These are phyloP conservation scores for Homarus americanus DNA, from an alignment of 1,140 invertebrate species.

Conservation along the genomic window DNA sequence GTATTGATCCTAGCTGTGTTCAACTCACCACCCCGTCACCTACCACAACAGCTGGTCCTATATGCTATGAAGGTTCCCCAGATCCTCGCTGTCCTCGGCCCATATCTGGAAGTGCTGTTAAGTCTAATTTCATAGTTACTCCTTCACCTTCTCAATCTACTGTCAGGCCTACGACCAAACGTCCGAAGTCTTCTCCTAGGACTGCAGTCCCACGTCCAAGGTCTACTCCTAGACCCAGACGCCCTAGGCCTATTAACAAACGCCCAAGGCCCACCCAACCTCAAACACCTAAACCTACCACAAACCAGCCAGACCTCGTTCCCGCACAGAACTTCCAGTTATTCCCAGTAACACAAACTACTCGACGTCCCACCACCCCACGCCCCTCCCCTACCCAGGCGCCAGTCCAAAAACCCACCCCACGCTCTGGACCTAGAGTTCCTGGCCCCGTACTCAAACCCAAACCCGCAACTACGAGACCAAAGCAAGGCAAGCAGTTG, in stretches of 20 bases:
- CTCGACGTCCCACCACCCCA: conserved; percentile 47
- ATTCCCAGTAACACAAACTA: conserved; percentile 65
- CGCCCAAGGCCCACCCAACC: conserved; percentile 77
- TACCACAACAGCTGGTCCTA: background rate
- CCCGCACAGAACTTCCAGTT: conserved; percentile 77
- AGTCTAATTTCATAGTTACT: background rate
- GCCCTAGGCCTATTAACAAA: conserved; percentile 3
- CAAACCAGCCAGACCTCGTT: background rate
- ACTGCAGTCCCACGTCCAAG: background rate
- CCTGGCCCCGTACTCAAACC: conserved; percentile 55
- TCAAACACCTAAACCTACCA: conserved; percentile 77
- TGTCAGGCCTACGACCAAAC: background rate
- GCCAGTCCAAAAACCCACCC: conserved; percentile 3
- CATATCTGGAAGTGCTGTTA: background rate
- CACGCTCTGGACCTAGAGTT: conserved; percentile 30
- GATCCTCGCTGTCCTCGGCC: conserved; percentile 54
- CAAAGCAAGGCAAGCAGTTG: conserved; percentile 61
- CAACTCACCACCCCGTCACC: background rate
- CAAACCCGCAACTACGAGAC: conserved; percentile 18
- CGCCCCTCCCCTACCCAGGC: background rate
- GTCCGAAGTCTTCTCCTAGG: background rate
- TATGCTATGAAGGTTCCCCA: conserved; percentile 39
- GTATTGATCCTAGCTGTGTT: conserved; percentile 24
- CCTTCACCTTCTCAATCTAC: background rate
- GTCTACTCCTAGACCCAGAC: conserved; percentile 8